A percentile compares a stretch with the other conserved stretches of the same genome.
These are phyloP conservation scores for Elgaria multicarinata DNA, from an alignment of 2,113 vertebrate species.

Conservation along the genomic window DNA sequence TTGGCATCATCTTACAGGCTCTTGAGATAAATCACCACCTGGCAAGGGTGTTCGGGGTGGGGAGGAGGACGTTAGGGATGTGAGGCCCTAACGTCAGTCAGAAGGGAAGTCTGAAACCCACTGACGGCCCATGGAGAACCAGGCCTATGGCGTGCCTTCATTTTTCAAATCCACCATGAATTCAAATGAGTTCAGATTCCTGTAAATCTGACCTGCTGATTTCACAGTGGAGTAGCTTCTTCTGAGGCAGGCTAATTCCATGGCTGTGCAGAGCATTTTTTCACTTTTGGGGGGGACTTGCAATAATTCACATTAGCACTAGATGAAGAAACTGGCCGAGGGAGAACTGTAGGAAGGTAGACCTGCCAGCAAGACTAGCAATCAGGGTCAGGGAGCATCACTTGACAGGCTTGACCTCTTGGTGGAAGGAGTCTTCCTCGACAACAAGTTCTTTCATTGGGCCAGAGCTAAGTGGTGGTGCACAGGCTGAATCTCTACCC, in stretches of 20 bases:
- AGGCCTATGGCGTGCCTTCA: neutral
- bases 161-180: neutral
- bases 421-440: neutral
- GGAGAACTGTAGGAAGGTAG: no score
- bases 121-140: neutral
- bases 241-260: no score
- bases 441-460: neutral
- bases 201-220: no score
- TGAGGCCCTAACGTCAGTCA: neutral
- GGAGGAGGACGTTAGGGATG: no score
- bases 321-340: no score
- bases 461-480: neutral
- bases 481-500: no score
- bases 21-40: neutral
- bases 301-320: no score
- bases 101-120: neutral
- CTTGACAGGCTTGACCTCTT: neutral
- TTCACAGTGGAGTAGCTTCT: no score
- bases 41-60: neutral
- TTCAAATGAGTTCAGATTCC: no score
- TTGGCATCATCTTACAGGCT: conserved; percentile 53
- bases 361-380: no score
- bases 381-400: neutral
- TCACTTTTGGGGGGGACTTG: no score
- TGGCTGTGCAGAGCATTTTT: no score